Percentiles rank a stretch among this genome's conserved stretches.
Conservation (phyloP, 2,113 vertebrate species). For the Spheniscus mendiculus region DNA sequence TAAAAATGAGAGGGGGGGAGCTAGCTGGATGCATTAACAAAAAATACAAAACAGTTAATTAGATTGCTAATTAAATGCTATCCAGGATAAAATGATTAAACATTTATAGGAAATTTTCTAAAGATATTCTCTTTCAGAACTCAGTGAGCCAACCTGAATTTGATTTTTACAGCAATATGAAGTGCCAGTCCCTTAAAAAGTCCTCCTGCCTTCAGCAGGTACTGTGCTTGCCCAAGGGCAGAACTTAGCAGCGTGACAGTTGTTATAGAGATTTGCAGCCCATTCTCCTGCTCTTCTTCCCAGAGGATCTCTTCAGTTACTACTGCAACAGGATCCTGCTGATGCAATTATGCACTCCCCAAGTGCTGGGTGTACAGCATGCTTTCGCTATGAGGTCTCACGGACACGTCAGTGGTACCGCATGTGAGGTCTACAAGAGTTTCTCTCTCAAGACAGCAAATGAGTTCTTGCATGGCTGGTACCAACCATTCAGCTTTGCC, state of each 20-base stretch:
- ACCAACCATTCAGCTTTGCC: not conserved
- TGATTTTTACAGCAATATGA: not conserved
- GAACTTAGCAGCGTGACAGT: not conserved
- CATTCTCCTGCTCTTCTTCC: not conserved
- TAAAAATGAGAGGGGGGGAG: not conserved
- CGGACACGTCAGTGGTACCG: not conserved
- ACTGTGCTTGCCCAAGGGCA: not conserved
- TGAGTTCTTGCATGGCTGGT: not conserved
- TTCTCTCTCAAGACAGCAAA: not conserved
- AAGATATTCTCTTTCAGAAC: not conserved
- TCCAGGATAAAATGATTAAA: not conserved
- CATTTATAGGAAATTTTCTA: not conserved
- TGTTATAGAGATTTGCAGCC: not conserved
- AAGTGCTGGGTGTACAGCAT: not conserved
- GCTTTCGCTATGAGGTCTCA: accelerated
- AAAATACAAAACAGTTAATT: not conserved
- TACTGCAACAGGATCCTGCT: not conserved
- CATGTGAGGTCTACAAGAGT: not conserved
- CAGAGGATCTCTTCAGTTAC: not conserved
- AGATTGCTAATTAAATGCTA: constrained; percentile 19
- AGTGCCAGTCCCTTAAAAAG: not conserved
- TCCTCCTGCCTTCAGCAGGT: not conserved
- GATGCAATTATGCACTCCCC: not conserved
- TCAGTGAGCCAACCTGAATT: not conserved
- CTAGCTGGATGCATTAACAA: not conserved